Evolutionary conservation across 2,888 invertebrate species (phyloP), one percentile per base, ranked within the genome.

Genomic region (Coelinius sp.): DNA sequence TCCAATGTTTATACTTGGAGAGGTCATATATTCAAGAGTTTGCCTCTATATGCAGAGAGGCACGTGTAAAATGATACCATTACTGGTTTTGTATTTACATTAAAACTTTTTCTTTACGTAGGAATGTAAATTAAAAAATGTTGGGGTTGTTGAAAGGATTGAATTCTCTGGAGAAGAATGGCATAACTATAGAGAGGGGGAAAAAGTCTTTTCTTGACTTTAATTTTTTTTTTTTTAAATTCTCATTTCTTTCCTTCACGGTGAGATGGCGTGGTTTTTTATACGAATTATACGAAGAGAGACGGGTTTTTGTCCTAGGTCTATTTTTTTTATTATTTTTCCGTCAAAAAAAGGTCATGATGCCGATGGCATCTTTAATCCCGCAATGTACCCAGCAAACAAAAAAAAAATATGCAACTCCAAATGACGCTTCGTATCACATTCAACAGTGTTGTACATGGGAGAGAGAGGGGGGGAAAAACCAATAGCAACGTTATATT

Each of bases 301-400:
- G 38, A 38, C 52, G 24, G 35, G 20, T 44, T 71, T n/a, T 66
- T 66, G 66, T 46, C 25, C 38, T 68, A 31, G 25, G 38, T 64
- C 70, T 66, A 31, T 35, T 14, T 68, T 46, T 56, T 31, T 59
- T 38, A 35, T 35, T 1, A 7, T 38, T 27, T 35, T 10, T 35
- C 24, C 12, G 1, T 2, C n/a, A 35, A 25, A 44, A 27, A 35
- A 52, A 10, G 22, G 22, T 52, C 31, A 20, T 53, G n/a, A n/a
- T n/a, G 38, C 35, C 53, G 6, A 53, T 41, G 65, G 77, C 77
- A 76, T 77, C 80, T 81, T 79, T 78, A 81, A 79, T 81, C 80
- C 78, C 74, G 65, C 70, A 73, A 78, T 78, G 79, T 73, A 67
- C 17, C 38, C 12, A 56, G 20, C 14, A 44, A 52, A 38, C 22